A percentile compares a stretch with the other conserved stretches of the same genome.
phyloP scores from a whole-genome alignment of 2,113 vertebrate species.

The Anser brachyrhynchus region DNA sequence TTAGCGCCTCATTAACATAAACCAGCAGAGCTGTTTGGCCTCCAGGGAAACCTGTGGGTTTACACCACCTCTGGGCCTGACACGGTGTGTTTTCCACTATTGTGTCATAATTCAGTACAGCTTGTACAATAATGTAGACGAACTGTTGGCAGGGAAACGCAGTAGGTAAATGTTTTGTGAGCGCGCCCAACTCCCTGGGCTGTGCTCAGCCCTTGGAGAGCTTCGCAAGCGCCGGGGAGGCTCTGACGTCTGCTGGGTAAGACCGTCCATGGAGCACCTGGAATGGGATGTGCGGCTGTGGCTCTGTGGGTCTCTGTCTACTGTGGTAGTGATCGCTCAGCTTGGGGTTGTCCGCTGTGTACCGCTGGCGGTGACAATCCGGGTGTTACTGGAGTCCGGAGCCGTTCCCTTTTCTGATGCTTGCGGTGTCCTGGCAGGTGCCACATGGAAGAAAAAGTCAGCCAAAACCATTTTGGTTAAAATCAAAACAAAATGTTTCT shows the following conservation, averaged over 20 bases:
- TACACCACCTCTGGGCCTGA: background rate
- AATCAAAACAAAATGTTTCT: background rate
- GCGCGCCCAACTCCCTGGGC: background rate
- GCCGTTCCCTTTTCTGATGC: background rate
- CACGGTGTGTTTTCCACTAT: background rate
- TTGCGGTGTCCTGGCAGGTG: background rate
- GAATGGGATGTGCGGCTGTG: accelerated
- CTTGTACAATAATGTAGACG: background rate
- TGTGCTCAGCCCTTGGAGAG: background rate
- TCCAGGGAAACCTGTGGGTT: background rate
- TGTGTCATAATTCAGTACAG: constrained; percentile 29
- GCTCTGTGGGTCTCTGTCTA: background rate
- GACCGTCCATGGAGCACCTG: background rate
- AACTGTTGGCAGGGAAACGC: constrained; percentile 38
- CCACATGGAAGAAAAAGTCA: background rate
- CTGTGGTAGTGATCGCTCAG: background rate
- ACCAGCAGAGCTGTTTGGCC: background rate
- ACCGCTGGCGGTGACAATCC: background rate
- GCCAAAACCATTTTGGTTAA: background rate
- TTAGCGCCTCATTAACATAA: background rate
- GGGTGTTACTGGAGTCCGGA: background rate
- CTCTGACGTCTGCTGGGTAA: background rate
- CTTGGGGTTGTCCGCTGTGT: background rate
- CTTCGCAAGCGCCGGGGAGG: background rate
- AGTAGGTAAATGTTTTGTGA: constrained; percentile 22